Conservation (phyloP, 2,113 vertebrate species). For the Brachyhypopomus gauderio region DNA sequence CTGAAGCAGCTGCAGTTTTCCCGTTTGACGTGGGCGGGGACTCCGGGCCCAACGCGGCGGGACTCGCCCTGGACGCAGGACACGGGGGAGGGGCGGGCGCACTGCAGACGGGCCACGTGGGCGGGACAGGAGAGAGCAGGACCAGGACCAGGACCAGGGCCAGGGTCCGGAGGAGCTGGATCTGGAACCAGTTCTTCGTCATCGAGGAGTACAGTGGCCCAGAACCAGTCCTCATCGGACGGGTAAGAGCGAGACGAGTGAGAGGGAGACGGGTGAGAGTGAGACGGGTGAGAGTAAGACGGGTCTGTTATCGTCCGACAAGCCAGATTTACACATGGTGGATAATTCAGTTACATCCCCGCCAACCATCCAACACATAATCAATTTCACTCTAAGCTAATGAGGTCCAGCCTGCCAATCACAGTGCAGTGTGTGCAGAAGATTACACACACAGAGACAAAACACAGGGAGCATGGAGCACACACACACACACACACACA, state of each 20-base stretch:
- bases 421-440: too few species aligned
- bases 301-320: too few species aligned
- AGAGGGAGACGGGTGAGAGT: constrained; percentile 76
- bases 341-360: background rate
- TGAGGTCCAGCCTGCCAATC: background rate
- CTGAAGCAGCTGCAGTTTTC: constrained; percentile 21
- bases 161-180: constrained; percentile 85
- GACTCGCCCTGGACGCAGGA: background rate
- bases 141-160: constrained; percentile 67
- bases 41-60: background rate
- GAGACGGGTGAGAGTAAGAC: constrained; percentile 55
- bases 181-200: constrained; percentile 95
- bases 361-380: background rate
- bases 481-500: constrained; percentile 11
- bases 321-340: too few species aligned
- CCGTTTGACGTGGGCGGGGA: background rate
- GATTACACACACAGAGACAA: background rate
- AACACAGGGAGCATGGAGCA: constrained; percentile 24
- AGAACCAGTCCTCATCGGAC: constrained; percentile 88
- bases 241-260: constrained; percentile 74
- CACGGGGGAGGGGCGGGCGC: constrained; percentile 38
- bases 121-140: background rate
- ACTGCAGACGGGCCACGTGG: constrained; percentile 26
- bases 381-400: constrained; percentile 1
- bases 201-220: constrained; percentile 91